A percentile compares a stretch with the other conserved stretches of the same genome.
These are phyloP conservation scores for Struthio camelus DNA, from an alignment of 2,113 vertebrate genomes.

Conservation along the genomic window DNA sequence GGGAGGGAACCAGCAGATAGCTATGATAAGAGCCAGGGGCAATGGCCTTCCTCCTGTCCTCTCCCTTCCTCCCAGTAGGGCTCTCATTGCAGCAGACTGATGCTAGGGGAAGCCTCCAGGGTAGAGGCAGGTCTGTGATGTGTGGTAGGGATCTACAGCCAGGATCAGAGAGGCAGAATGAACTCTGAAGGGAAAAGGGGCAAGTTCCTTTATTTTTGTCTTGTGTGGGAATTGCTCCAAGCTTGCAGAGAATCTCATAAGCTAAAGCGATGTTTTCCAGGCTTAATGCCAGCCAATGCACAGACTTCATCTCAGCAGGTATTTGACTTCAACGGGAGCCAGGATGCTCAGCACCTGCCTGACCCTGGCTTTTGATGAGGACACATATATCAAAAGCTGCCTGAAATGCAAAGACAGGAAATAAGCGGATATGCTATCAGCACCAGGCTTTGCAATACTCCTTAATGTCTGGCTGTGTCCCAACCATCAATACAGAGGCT, in stretches of 20 bases:
- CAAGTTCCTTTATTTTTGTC: constrained; percentile 43
- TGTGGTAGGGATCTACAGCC: neutral
- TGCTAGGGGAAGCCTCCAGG: neutral
- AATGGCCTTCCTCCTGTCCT: constrained; percentile 15
- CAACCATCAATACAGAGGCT: constrained; percentile 65
- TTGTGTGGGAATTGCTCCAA: constrained; percentile 52
- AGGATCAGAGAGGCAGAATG: neutral
- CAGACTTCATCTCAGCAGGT: constrained; percentile 55
- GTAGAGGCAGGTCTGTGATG: neutral
- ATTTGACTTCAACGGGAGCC: constrained; percentile 16
- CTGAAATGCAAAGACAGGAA: constrained; percentile 37
- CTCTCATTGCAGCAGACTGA: neutral
- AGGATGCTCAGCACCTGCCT: constrained; percentile 18
- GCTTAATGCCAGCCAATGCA: constrained; percentile 13
- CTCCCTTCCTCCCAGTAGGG: neutral
- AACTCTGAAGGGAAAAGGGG: neutral
- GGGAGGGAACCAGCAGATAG: constrained; percentile 34
- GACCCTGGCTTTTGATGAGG: constrained; percentile 46
- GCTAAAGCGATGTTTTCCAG: constrained; percentile 42
- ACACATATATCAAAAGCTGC: constrained; percentile 4
- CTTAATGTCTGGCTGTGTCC: constrained; percentile 28
- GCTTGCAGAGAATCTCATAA: constrained; percentile 29
- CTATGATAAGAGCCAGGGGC: constrained; percentile 29
- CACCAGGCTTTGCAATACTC: constrained; percentile 46
- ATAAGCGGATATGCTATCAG: constrained; percentile 57